These are phyloP conservation scores for Amphimallon solstitiale DNA, from an alignment of 2,888 invertebrate species.

Conservation along the genomic window DNA sequence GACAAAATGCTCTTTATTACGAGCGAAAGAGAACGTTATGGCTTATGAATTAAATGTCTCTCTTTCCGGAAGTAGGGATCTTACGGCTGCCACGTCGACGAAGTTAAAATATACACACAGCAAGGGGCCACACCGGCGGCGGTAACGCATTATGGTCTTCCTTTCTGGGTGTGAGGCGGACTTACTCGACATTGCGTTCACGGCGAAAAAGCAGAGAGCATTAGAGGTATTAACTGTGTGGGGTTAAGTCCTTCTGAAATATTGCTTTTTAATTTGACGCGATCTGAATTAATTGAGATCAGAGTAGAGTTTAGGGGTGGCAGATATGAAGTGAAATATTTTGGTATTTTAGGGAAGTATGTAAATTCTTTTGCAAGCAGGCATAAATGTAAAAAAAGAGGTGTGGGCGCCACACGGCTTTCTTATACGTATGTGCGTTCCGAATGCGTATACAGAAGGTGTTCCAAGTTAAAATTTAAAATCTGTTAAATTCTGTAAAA, in stretches of 20 bases:
- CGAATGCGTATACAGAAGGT: too few relatives aligned
- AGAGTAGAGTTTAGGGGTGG: too few relatives aligned
- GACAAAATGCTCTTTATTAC: conserved; percentile 26
- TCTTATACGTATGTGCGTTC: too few relatives aligned
- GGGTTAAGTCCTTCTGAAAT: conserved; percentile 18
- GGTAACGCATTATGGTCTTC: neutral
- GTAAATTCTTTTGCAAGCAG: too few relatives aligned
- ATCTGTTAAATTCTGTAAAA: too few relatives aligned
- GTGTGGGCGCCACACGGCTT: too few relatives aligned
- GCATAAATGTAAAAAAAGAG: too few relatives aligned
- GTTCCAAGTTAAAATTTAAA: too few relatives aligned
- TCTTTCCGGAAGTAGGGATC: neutral
- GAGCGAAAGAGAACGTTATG: conserved; percentile 25
- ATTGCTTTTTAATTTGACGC: conserved; percentile 20
- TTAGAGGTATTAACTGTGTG: neutral
- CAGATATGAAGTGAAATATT: too few relatives aligned
- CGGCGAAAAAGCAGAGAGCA: neutral
- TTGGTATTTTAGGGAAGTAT: too few relatives aligned
- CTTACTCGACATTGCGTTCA: conserved; percentile 3
- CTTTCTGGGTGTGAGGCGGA: neutral
- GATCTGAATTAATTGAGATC: conserved; percentile 1
- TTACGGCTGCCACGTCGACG: neutral
- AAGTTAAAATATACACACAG: neutral
- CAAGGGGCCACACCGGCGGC: too few relatives aligned
- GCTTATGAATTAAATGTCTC: conserved; percentile 31